Evolutionary conservation across 2,113 vertebrate genomes (phyloP), one percentile per base, ranked within the genome.

Genomic region (Crocuta crocuta): DNA sequence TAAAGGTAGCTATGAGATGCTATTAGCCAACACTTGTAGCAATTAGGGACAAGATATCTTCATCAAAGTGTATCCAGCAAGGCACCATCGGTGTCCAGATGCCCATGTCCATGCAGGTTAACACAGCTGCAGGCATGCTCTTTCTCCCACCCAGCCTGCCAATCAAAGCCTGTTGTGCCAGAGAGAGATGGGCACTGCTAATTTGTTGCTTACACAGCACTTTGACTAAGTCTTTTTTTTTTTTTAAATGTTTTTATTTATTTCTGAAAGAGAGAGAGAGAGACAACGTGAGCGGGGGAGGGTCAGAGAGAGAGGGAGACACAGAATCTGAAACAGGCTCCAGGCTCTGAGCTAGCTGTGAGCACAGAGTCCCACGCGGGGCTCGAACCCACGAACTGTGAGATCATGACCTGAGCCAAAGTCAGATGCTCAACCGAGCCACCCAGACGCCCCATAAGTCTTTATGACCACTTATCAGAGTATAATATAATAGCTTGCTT

Each of bases 91-190:
- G 13, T 19, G 15, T 71, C 81, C 17, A 31, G 4, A 3, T 55
- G 9, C 15, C 8, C 21, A 33, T 0, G 1, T 53, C 28, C 50
- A 79, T 21, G 10, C 4, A 31, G n/a, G 19, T 50, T 61, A 55
- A 5, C 24, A 13, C n/a, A 26, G 3, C 1, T 26, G 26, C 43
- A n/a, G 12, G 2, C 4, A 39, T 12, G 28, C 1, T 85, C 4
- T 82, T 68, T 39, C 10, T 35, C 35, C 21, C 5, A 8, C 16
- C 33, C n/a, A 8, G n/a, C 16, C 6, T 79, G 39, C 8, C 6
- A 6, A 15, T 86, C 21, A 89, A 95, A 85, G 5, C 16, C 35
- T 65, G 6, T 21, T 28, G 19, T n/a, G 10, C 45, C 11, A 43
- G 9, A 93, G 48, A 65, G 10, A 23, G 1, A 28, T 21, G 31